Conservation (phyloP, 2,113 vertebrate genomes). For the Chrysemys picta region DNA sequence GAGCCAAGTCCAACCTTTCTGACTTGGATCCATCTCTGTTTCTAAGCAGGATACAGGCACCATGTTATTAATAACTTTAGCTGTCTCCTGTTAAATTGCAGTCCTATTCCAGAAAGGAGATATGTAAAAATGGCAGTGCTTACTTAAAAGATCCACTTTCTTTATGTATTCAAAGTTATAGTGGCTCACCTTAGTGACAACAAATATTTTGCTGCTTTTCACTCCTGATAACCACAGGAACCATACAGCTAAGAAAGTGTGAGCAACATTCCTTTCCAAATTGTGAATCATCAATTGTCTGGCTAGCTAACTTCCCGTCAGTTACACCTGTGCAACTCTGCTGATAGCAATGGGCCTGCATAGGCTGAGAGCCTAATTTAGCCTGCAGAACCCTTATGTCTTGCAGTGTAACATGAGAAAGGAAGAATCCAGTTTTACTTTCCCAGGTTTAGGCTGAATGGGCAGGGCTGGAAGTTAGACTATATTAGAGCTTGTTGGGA, state of each 20-base stretch:
- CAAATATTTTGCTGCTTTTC: background rate
- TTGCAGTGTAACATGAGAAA: background rate
- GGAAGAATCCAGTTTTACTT: slow-evolving; percentile 10
- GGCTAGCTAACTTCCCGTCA: background rate
- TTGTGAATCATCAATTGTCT: background rate
- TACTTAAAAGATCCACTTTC: background rate
- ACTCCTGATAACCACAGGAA: background rate
- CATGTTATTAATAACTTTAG: too few relatives aligned
- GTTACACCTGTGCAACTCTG: background rate
- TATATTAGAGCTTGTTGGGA: background rate
- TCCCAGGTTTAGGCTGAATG: background rate
- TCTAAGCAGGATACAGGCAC: background rate
- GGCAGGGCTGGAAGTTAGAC: background rate
- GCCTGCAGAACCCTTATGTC: background rate
- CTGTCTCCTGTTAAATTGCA: background rate
- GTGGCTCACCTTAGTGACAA: background rate
- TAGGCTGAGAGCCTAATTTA: background rate
- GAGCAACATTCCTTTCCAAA: background rate
- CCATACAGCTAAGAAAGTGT: background rate
- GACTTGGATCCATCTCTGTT: background rate
- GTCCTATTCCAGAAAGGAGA: background rate
- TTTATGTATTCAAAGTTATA: background rate
- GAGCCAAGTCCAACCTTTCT: background rate
- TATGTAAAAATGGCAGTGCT: background rate
- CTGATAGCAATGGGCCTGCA: background rate